A percentile compares a stretch with the other conserved stretches of the same genome.
Conservation (phyloP, 1,140 invertebrate genomes). For the Parasteatoda tepidariorum region DNA sequence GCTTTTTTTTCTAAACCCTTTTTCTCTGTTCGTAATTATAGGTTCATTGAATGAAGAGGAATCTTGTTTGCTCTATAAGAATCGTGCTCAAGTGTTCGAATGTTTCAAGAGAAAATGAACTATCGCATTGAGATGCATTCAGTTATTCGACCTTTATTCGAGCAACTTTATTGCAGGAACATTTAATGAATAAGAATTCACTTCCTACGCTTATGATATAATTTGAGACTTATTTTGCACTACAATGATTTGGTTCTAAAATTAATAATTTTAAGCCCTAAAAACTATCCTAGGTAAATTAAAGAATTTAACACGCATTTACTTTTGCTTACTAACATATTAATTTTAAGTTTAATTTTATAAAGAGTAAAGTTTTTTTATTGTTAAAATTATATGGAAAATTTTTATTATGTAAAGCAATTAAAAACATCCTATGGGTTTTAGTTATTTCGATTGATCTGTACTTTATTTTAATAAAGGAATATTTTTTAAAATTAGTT, state of each 20-base stretch:
- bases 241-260: background rate
- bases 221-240: background rate
- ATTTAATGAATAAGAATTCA: background rate
- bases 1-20: background rate
- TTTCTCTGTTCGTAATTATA: slow-evolving; percentile 21
- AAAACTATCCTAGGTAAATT: too few species aligned
- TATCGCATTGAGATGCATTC: background rate
- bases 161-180: background rate
- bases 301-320: too few species aligned
- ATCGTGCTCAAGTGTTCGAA: slow-evolving; percentile 22
- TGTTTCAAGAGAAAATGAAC: background rate
- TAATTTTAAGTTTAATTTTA: too few species aligned
- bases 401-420: too few species aligned
- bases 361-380: too few species aligned
- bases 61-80: slow-evolving; percentile 2
- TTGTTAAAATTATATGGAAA: too few species aligned
- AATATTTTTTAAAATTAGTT: too few species aligned
- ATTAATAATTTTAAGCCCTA: too few species aligned
- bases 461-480: too few species aligned
- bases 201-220: background rate
- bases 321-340: too few species aligned
- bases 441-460: too few species aligned
- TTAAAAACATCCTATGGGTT: too few species aligned
- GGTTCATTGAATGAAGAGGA: slow-evolving; percentile 8
- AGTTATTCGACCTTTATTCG: background rate